Evolutionary conservation across 1,140 invertebrate genomes (phyloP).

Genomic region (Caenorhabditis inopinata): DNA sequence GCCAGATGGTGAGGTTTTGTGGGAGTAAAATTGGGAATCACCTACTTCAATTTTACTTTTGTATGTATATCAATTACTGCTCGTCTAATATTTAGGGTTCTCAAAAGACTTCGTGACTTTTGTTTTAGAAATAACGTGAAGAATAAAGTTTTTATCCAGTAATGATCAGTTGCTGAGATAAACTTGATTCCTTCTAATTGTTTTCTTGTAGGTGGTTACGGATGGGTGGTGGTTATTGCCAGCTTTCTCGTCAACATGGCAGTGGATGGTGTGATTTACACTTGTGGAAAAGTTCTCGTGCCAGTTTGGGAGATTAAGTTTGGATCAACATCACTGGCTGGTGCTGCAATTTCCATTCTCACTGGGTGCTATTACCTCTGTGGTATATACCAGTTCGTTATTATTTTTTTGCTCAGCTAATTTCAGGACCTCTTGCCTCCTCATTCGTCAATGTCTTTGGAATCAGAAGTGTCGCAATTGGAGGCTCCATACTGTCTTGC

Average conservation of each 20-base stretch:
- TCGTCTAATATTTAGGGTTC: no score
- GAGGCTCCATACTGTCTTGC: conserved; percentile 77
- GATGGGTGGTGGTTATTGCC: conserved; percentile 80
- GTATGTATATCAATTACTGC: no score
- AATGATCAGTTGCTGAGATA: no score
- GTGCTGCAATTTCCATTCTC: conserved; percentile 82
- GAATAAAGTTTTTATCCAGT: no score
- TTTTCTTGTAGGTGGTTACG: conserved; percentile 76
- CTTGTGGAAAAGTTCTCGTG: conserved; percentile 77
- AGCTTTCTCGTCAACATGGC: conserved; percentile 91
- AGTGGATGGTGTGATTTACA: conserved; percentile 96
- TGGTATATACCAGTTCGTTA: no score
- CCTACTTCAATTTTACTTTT: no score
- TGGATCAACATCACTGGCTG: conserved; percentile 73
- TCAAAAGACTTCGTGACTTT: neutral
- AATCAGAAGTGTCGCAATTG: conserved; percentile 82
- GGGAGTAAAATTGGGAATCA: no score
- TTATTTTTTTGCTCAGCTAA: no score
- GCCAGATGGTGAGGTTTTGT: neutral
- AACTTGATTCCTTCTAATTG: no score
- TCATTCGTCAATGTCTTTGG: conserved; percentile 80
- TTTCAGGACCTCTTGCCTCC: conserved; percentile 85
- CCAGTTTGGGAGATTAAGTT: conserved; percentile 71
- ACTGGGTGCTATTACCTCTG: conserved; percentile 88
- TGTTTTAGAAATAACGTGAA: no score